A percentile compares a stretch with the other conserved stretches of the same genome.
phyloP scores from a whole-genome alignment of 2,888 invertebrate species.

The Clistopyga incitator region DNA sequence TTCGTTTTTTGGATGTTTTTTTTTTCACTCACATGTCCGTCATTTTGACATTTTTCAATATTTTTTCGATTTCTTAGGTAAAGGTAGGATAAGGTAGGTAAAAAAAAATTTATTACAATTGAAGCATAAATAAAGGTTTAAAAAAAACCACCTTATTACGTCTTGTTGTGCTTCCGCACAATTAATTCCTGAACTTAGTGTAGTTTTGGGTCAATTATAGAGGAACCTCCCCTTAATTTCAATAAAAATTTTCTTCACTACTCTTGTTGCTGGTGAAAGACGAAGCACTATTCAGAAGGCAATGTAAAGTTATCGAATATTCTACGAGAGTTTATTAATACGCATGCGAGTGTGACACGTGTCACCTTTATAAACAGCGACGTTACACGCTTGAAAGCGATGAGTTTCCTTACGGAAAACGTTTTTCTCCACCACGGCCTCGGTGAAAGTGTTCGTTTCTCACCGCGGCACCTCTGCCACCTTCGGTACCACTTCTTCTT shows the following conservation, averaged over 20 bases:
- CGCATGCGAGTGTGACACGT: slow-evolving; percentile 31
- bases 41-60: too few species aligned
- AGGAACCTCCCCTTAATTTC: too few species aligned
- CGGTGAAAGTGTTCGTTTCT: slow-evolving; percentile 37
- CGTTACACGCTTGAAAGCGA: slow-evolving; percentile 38
- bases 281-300: background rate
- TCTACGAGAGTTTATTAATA: slow-evolving; percentile 51
- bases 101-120: too few species aligned
- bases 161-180: background rate
- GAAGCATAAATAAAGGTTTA: too few species aligned
- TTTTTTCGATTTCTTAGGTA: too few species aligned
- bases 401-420: slow-evolving; percentile 16
- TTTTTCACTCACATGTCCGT: too few species aligned
- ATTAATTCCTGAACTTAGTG: too few species aligned
- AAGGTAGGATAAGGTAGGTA: too few species aligned
- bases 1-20: too few species aligned
- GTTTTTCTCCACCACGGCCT: slow-evolving; percentile 4
- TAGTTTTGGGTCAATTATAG: too few species aligned
- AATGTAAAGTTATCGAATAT: slow-evolving; percentile 55
- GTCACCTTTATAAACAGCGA: slow-evolving; percentile 46
- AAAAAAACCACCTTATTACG: too few species aligned
- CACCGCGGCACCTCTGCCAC: background rate
- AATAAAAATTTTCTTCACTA: background rate
- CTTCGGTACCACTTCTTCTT: background rate
- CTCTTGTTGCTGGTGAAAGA: background rate